Evolutionary conservation across 1,140 invertebrate genomes (phyloP).

Genomic region (Phymastichus coffea): DNA sequence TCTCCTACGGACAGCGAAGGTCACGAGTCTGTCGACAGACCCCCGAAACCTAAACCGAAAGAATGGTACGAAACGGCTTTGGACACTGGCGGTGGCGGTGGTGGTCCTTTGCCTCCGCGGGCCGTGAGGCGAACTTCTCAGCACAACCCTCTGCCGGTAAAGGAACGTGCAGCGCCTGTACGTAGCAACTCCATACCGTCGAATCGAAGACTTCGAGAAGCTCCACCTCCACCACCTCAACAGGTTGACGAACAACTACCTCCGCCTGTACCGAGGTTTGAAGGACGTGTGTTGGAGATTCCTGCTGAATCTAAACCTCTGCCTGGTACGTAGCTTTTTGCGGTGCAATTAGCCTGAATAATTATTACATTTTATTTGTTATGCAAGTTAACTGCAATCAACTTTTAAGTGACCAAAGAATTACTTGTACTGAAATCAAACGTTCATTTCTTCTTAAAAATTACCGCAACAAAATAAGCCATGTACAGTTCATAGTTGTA

Average conservation of each 20-base stretch:
- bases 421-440: background rate
- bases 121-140: conserved; percentile 29
- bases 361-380: background rate
- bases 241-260: conserved; percentile 26
- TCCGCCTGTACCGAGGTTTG: conserved; percentile 32
- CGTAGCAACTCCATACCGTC: conserved; percentile 36
- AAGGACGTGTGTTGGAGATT: conserved; percentile 46
- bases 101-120: conserved; percentile 21
- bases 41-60: conserved; percentile 58
- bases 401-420: background rate
- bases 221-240: conserved; percentile 35
- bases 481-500: too few relatives aligned
- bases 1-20: conserved; percentile 32
- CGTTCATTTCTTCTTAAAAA: background rate
- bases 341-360: background rate
- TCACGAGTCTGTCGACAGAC: conserved; percentile 42
- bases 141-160: conserved; percentile 23
- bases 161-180: conserved; percentile 22
- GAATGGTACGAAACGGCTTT: conserved; percentile 76
- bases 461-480: too few relatives aligned
- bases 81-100: conserved; percentile 60
- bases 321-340: conserved; percentile 25
- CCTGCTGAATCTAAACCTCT: conserved; percentile 49
- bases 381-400: background rate
- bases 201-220: conserved; percentile 29